These are phyloP conservation scores for Micromussa lordhowensis DNA, from an alignment of 92 coral and sea anemone genomes.

Conservation along the genomic window DNA sequence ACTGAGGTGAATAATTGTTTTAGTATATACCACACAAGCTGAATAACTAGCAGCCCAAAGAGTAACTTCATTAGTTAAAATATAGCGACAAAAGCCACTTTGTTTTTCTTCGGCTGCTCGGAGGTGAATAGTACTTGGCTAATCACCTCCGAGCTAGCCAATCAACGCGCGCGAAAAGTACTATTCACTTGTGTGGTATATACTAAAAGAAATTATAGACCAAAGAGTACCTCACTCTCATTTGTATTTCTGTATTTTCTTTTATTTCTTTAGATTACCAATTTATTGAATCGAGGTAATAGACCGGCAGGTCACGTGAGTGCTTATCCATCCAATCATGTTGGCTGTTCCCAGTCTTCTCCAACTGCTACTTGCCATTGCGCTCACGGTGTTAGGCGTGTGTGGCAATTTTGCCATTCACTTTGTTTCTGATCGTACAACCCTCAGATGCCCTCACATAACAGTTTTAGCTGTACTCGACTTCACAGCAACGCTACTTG, in stretches of 20 bases:
- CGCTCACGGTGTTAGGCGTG: conserved; percentile 47
- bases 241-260: no score
- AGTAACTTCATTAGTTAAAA: no score
- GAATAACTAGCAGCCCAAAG: no score
- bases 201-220: no score
- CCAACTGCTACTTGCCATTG: conserved; percentile 17
- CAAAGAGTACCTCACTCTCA: background rate
- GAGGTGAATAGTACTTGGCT: no score
- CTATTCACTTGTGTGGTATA: no score
- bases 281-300: background rate
- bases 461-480: conserved; percentile 47
- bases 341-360: conserved; percentile 25
- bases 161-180: no score
- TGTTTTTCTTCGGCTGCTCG: no score
- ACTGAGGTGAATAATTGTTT: no score
- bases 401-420: conserved; percentile 52
- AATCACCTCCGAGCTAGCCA: no score
- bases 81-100: no score
- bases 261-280: background rate
- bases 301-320: conserved; percentile 2
- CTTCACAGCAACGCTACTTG: conserved; percentile 47
- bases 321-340: conserved; percentile 6
- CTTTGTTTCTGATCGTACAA: conserved; percentile 30
- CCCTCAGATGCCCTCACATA: conserved; percentile 41
- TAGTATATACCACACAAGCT: no score